Conservation (phyloP, 2,113 vertebrate genomes). For the pig (Sus scrofa) region T2T-Sscrofa CM000813.6:5360001-5360500, state of each 20-base stretch:
- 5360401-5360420: too few species aligned
- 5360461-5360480: too few species aligned
- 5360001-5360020: background rate
- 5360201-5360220: slow-evolving; percentile 2
- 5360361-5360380: too few species aligned
- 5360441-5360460: too few species aligned
- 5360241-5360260: slow-evolving; percentile 13
- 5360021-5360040: slow-evolving; percentile 8
- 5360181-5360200: slow-evolving; percentile 39
- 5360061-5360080: slow-evolving; percentile 34
- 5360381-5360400: too few species aligned
- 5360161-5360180: slow-evolving; percentile 38
- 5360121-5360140: slow-evolving; percentile 2
- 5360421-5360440: too few species aligned
- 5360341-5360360: too few species aligned
- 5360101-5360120: slow-evolving; percentile 40
- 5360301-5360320: too few species aligned
- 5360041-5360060: background rate
- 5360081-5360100: background rate
- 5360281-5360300: slow-evolving; percentile 12
- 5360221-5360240: background rate
- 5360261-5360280: slow-evolving; percentile 40
- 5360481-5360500: too few species aligned
- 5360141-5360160: slow-evolving; percentile 25
- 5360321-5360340: too few species aligned